A percentile compares a stretch with the other conserved stretches of the same genome.
These are phyloP conservation scores for Orchestes rusci DNA, from an alignment of 2,888 invertebrate species.

Conservation along the genomic window DNA sequence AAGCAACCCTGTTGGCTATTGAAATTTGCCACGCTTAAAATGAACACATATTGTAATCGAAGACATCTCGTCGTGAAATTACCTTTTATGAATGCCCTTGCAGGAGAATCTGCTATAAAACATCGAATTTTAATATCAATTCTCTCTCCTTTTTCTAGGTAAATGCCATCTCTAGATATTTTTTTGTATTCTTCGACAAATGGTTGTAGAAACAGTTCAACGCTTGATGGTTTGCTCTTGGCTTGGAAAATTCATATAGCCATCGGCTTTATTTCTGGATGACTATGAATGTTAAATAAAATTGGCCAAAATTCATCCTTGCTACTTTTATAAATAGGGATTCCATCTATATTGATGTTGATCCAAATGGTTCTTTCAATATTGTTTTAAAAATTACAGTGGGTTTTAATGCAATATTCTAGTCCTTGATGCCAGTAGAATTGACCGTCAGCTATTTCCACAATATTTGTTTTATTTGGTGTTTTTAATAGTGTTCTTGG, in stretches of 20 bases:
- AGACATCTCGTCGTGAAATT: too few species aligned
- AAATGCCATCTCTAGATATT: constrained; percentile 10
- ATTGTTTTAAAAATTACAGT: not conserved
- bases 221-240: constrained; percentile 19
- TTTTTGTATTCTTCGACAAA: constrained; percentile 24
- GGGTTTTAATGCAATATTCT: not conserved
- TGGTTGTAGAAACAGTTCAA: constrained; percentile 12
- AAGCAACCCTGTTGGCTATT: constrained; percentile 25
- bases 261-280: constrained; percentile 18
- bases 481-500: too few species aligned
- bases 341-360: too few species aligned
- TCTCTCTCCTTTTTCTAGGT: constrained; percentile 13
- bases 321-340: constrained; percentile 23
- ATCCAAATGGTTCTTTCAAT: constrained; percentile 1
- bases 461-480: constrained; percentile 1
- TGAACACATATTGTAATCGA: too few species aligned
- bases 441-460: not conserved
- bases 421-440: not conserved
- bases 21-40: constrained; percentile 22
- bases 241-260: constrained; percentile 24
- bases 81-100: constrained; percentile 25
- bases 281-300: constrained; percentile 13
- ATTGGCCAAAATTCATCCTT: constrained; percentile 28
- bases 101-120: constrained; percentile 24
- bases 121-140: constrained; percentile 4